phyloP scores from a whole-genome alignment of 2,797 vertebrate genomes.

The Salarias fasciatus region DNA sequence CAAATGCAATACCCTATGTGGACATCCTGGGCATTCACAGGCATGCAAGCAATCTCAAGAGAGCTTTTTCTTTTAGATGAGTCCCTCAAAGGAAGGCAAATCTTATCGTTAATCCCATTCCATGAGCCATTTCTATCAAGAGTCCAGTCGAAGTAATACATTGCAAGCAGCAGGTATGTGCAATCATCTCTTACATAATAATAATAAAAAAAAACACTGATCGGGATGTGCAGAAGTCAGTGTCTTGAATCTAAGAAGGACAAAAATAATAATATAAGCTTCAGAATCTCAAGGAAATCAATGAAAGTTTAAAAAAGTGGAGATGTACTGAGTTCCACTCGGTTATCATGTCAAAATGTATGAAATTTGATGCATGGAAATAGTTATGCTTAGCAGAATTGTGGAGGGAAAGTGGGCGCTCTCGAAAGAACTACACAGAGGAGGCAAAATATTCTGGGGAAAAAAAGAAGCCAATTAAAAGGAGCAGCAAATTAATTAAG shows the following conservation, averaged over 20 bases:
- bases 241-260: background rate
- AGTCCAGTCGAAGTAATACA: slow-evolving; percentile 21
- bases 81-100: slow-evolving; percentile 17
- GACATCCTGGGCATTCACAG: slow-evolving; percentile 16
- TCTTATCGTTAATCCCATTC: slow-evolving; percentile 19
- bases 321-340: slow-evolving; percentile 3
- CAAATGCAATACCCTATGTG: slow-evolving; percentile 7
- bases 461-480: slow-evolving; percentile 22
- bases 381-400: slow-evolving; percentile 44
- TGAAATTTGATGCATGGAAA: slow-evolving; percentile 27
- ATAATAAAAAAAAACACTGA: slow-evolving; percentile 20
- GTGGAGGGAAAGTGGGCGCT: slow-evolving; percentile 30
- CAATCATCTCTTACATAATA: slow-evolving; percentile 38
- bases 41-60: slow-evolving; percentile 19
- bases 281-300: slow-evolving; percentile 3
- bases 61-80: slow-evolving; percentile 18
- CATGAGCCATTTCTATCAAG: slow-evolving; percentile 24
- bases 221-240: slow-evolving; percentile 18
- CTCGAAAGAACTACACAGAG: background rate
- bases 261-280: background rate
- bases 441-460: background rate
- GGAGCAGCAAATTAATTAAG: slow-evolving; percentile 18
- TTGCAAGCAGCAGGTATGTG: background rate
- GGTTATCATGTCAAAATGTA: slow-evolving; percentile 33
- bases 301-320: background rate